phyloP scores from a whole-genome alignment of 2,113 vertebrate genomes.

The Myrmecophaga tridactyla region DNA sequence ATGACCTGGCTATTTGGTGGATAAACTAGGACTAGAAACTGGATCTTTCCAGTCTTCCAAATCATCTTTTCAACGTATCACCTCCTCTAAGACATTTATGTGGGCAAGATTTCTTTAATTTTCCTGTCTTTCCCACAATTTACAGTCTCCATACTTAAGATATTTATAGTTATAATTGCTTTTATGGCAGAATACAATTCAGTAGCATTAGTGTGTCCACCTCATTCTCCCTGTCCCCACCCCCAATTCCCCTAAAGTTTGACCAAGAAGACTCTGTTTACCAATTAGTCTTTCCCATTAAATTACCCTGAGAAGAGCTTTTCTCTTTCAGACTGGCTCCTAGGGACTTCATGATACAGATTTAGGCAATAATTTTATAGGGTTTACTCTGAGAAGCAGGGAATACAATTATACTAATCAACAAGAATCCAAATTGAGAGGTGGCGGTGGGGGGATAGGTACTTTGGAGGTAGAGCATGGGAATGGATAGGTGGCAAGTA shows the following conservation, averaged over 20 bases:
- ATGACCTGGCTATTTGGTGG: background rate
- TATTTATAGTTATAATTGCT: background rate
- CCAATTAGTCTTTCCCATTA: background rate
- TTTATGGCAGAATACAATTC: background rate
- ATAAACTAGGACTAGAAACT: background rate
- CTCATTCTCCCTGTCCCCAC: rapidly evolving
- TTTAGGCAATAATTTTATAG: background rate
- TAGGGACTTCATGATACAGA: background rate
- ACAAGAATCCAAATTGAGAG: background rate
- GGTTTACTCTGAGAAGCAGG: background rate
- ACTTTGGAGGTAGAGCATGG: background rate
- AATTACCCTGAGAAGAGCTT: too few relatives aligned
- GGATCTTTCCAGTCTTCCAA: background rate
- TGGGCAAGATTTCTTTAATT: background rate
- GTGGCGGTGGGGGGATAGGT: background rate
- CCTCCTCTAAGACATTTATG: background rate
- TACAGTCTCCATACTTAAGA: background rate
- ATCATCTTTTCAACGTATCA: background rate
- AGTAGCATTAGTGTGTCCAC: background rate
- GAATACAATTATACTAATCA: background rate
- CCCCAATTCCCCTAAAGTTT: background rate
- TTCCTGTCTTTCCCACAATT: background rate
- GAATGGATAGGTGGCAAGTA: background rate
- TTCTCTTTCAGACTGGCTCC: background rate
- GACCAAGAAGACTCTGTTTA: background rate